Base-by-base conservation (phyloP, 1,140 invertebrate species). In the Solenopsis invicta region DNA sequence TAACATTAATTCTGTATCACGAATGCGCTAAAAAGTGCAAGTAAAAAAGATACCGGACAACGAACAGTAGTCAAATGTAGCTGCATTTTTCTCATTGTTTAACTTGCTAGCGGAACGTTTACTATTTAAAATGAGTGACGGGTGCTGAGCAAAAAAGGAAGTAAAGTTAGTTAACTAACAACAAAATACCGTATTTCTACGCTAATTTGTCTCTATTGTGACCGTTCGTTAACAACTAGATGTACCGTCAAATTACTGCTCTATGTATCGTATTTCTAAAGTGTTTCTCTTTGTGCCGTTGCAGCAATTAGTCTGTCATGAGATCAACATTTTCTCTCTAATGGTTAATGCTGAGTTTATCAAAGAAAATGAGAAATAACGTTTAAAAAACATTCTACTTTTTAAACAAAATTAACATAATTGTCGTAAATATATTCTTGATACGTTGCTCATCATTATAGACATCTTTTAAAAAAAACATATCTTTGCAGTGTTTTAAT, bases 181-280 rank as follows among this genome's bases (percentile, higher is more conserved):
- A 77, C 61, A 59, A 59, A 88, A 74, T 86, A 89, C 54, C 50
- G 81, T 86, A 80, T 75, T 78, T 6, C 56, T 1, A 18, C 59
- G 21, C 61, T 86, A 88, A 88, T 88, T 89, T 89, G 67, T 86
- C 80, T 88, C 50, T 74, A 86, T 89, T 66, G 75, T 66, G 76
- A 72, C 71, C 59, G 54, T 76, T 86, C 76, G 69, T 88, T 89
- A 88, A 86, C 62, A 62, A 72, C 75, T 56, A 78, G 45, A 76
- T 67, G 74, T 52, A 74, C 18, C 56, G 41, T 69, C 62, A 45
- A 89, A 90, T 90, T 90, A 84, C 74, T 52, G 24, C 76, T 75
- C 29, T 81, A 59, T 29, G 54, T 78, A 86, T 81, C 37, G 64
- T 52, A 52, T 86, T 80, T 72, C 52, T 21, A 62, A 86, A 80